Percentiles rank a stretch among this genome's conserved stretches.
These are phyloP conservation scores for Ophion ellenae DNA, from an alignment of 2,888 invertebrate species.

Conservation along the genomic window DNA sequence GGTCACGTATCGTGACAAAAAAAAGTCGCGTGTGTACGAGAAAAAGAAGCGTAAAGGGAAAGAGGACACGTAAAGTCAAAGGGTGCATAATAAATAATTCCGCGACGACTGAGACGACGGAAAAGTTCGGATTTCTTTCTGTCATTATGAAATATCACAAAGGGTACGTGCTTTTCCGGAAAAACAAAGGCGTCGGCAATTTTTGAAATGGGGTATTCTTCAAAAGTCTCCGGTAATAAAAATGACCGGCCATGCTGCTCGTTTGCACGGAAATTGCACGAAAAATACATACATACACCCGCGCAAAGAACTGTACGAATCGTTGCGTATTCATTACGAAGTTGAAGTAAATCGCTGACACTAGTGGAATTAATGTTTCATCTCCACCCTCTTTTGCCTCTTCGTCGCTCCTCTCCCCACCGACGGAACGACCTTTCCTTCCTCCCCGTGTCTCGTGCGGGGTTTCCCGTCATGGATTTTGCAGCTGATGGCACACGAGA, in stretches of 20 bases:
- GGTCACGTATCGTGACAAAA: slow-evolving; percentile 16
- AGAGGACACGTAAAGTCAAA: neutral
- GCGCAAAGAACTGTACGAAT: slow-evolving; percentile 56
- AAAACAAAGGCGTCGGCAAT: neutral
- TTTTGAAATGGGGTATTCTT: neutral
- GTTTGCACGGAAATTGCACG: too few relatives aligned
- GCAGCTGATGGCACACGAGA: slow-evolving; percentile 87
- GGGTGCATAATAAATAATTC: neutral
- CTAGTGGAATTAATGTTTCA: slow-evolving; percentile 63
- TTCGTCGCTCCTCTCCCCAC: neutral
- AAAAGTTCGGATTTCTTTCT: neutral
- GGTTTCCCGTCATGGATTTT: slow-evolving; percentile 57
- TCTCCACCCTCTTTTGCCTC: slow-evolving; percentile 8
- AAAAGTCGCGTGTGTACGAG: neutral
- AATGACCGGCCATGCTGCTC: neutral
- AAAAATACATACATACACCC: neutral
- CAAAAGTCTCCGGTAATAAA: neutral
- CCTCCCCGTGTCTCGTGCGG: slow-evolving; percentile 46
- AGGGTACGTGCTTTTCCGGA: neutral
- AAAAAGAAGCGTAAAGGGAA: neutral
- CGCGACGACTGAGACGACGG: neutral
- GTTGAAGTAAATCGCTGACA: slow-evolving; percentile 65
- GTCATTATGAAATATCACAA: neutral
- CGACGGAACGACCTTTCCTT: slow-evolving; percentile 34
- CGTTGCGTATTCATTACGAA: slow-evolving; percentile 59